A percentile compares a stretch with the other conserved stretches of the same genome.
Conservation (phyloP, 30 jellyfish, hydroid and myxozoan species). For the Pelagia noctiluca region DNA sequence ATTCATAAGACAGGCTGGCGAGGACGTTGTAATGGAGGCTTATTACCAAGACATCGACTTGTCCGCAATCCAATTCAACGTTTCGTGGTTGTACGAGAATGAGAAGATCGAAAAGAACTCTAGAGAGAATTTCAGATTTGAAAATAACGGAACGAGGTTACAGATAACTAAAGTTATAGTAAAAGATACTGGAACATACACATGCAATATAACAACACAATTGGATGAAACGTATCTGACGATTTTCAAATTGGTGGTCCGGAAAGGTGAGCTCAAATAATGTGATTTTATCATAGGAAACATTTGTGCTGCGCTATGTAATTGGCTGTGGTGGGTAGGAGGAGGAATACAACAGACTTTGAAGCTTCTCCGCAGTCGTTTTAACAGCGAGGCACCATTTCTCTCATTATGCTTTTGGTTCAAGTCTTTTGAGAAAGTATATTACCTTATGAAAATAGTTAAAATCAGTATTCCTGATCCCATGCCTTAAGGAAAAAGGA, state of each 20-base stretch:
- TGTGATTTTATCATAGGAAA: too few relatives aligned
- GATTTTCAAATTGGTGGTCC: constrained; percentile 31
- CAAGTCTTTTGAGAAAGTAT: too few relatives aligned
- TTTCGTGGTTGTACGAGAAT: constrained; percentile 34
- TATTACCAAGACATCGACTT: constrained; percentile 26
- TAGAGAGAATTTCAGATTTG: constrained; percentile 11
- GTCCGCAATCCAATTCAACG: constrained; percentile 7
- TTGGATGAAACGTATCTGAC: constrained; percentile 19
- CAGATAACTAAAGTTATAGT: constrained; percentile 8
- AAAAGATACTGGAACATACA: constrained; percentile 47
- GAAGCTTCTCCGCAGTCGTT: too few relatives aligned
- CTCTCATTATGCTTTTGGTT: too few relatives aligned
- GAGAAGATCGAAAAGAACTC: background rate
- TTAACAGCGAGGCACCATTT: too few relatives aligned
- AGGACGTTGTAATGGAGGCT: constrained; percentile 45
- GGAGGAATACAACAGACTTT: too few relatives aligned
- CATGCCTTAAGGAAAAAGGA: too few relatives aligned
- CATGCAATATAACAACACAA: background rate
- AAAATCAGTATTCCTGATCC: too few relatives aligned
- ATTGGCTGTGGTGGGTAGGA: too few relatives aligned
- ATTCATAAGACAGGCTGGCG: constrained; percentile 32
- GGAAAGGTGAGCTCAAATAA: constrained; percentile 50
- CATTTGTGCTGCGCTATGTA: too few relatives aligned
- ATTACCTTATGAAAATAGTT: too few relatives aligned
- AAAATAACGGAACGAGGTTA: constrained; percentile 23